These are phyloP conservation scores for Xenopus tropicalis DNA, from an alignment of 2,113 vertebrate species.

Conservation along the genomic window DNA sequence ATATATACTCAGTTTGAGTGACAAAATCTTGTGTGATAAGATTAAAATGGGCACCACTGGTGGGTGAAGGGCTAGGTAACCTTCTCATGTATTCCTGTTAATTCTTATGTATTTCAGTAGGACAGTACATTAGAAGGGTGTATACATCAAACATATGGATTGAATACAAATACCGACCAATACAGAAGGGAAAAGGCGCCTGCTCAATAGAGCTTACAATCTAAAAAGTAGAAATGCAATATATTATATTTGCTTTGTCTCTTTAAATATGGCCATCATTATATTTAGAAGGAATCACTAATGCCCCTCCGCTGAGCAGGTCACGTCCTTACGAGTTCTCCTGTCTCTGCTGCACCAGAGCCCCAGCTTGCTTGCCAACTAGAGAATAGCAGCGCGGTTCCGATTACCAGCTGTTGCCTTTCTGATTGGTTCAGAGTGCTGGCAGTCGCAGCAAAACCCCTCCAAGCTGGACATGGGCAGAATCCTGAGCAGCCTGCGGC, in stretches of 20 bases:
- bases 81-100: too few species aligned
- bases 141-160: too few species aligned
- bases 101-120: too few species aligned
- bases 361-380: not conserved
- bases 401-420: constrained; percentile 15
- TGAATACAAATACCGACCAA: too few species aligned
- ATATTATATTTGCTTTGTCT: not conserved
- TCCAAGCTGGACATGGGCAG: not conserved
- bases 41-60: too few species aligned
- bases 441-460: not conserved
- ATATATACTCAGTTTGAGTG: too few species aligned
- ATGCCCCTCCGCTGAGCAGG: not conserved
- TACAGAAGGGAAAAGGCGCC: too few species aligned
- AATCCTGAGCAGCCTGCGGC: not conserved
- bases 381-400: constrained; percentile 1
- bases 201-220: too few species aligned
- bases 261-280: not conserved
- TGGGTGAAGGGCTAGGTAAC: too few species aligned
- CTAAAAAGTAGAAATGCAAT: too few species aligned
- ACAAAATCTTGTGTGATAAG: too few species aligned
- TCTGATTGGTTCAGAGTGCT: not conserved
- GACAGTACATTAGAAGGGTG: too few species aligned
- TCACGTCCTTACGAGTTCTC: constrained; percentile 15
- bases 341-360: not conserved
- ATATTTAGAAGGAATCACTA: not conserved